Conservation (phyloP, 1,140 invertebrate species). For the Apis cerana region DNA sequence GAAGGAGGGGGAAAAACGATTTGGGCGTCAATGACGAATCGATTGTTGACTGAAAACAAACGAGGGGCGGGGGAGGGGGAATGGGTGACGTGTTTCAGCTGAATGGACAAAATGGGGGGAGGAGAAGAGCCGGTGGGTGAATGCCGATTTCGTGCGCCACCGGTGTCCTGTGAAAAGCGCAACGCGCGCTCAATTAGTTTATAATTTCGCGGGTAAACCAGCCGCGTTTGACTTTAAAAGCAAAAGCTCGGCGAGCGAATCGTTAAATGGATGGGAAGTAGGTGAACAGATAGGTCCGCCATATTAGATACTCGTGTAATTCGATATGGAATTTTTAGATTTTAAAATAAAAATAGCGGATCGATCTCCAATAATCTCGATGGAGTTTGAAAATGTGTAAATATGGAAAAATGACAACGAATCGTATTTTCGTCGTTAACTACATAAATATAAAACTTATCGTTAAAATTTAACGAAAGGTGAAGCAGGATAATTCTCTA, state of each 20-base stretch:
- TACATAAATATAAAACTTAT: no score
- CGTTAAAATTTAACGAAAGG: no score
- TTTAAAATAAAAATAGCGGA: no score
- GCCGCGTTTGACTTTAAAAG: neutral
- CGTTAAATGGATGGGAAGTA: constrained; percentile 17
- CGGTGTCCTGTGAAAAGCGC: constrained; percentile 24
- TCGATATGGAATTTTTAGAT: neutral
- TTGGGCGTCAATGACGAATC: constrained; percentile 46
- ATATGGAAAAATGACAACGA: neutral
- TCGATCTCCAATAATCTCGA: neutral
- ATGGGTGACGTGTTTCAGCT: neutral
- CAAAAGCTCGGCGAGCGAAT: neutral
- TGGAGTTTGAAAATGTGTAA: neutral
- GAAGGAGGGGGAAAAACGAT: constrained; percentile 32
- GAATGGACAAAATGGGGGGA: constrained; percentile 8
- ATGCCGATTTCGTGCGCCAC: constrained; percentile 9
- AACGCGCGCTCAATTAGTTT: constrained; percentile 32
- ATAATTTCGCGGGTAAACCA: constrained; percentile 8
- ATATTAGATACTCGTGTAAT: neutral
- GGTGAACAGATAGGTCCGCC: neutral
- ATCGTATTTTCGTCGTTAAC: no score
- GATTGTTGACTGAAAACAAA: constrained; percentile 50
- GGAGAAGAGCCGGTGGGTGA: neutral
- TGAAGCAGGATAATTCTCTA: no score
- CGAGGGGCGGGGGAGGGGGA: neutral